These are phyloP conservation scores for Lampris megalopsis DNA, from an alignment of 2,113 vertebrate species.

Conservation along the genomic window DNA sequence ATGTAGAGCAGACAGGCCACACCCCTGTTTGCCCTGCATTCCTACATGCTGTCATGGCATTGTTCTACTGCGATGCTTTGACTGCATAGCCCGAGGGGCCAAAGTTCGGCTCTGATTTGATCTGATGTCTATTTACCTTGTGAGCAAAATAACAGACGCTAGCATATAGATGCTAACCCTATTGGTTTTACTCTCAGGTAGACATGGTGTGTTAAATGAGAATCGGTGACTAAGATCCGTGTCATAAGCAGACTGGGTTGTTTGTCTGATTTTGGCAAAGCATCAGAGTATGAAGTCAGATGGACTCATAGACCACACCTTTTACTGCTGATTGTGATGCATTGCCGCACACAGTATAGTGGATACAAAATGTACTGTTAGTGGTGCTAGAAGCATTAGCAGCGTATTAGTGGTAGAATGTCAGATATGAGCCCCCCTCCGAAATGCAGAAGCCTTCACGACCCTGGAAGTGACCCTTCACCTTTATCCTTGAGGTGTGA, in stretches of 20 bases:
- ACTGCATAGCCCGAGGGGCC: constrained; percentile 43
- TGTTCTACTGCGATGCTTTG: constrained; percentile 58
- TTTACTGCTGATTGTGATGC: constrained; percentile 2
- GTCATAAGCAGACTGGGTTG: constrained; percentile 52
- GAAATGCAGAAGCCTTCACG: constrained; percentile 1
- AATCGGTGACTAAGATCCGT: constrained; percentile 52
- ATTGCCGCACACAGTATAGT: constrained; percentile 20
- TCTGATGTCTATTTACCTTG: constrained; percentile 23
- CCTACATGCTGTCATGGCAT: constrained; percentile 42
- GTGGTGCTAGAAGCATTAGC: neutral
- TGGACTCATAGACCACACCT: constrained; percentile 55
- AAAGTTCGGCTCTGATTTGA: constrained; percentile 68
- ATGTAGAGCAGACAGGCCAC: constrained; percentile 33
- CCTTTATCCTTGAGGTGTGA: constrained; percentile 11
- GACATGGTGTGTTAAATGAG: constrained; percentile 28
- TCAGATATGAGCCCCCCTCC: neutral
- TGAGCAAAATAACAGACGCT: neutral
- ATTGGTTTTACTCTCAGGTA: neutral
- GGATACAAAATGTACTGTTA: constrained; percentile 7
- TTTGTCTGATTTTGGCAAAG: constrained; percentile 18
- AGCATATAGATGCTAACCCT: too few species aligned
- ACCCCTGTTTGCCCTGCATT: constrained; percentile 74
- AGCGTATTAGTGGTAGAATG: neutral
- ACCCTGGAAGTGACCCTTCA: neutral
- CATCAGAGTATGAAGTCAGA: constrained; percentile 57